Evolutionary conservation across 2,888 invertebrate genomes (phyloP).

Genomic region (Cerceris rybyensis): DNA sequence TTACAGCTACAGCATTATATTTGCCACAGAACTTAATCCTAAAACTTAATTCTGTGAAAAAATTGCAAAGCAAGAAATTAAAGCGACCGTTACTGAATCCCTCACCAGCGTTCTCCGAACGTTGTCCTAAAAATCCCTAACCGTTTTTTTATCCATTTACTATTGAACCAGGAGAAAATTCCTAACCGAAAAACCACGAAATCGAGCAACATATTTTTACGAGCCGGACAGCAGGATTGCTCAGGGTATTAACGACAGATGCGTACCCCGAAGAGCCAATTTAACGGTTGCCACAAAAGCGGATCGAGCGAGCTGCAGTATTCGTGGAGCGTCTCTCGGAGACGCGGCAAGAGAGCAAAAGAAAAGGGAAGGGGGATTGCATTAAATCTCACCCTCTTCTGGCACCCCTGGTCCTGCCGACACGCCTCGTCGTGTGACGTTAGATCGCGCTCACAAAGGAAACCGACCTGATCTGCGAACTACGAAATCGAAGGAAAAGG

Average conservation of each 20-base stretch:
- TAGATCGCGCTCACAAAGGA: conserved; percentile 62
- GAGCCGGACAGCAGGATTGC: conserved; percentile 29
- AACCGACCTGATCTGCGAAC: conserved; percentile 64
- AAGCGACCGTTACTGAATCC: too few relatives aligned
- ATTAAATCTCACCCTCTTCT: conserved; percentile 69
- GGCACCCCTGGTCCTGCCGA: conserved; percentile 52
- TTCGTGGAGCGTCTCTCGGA: conserved; percentile 49
- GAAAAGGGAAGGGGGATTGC: conserved; percentile 22
- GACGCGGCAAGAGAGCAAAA: conserved; percentile 46
- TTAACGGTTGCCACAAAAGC: conserved; percentile 72
- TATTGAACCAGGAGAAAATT: background rate
- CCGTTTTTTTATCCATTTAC: conserved; percentile 27
- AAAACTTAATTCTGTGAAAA: too few relatives aligned
- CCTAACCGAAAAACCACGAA: conserved; percentile 17
- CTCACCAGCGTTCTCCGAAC: too few relatives aligned
- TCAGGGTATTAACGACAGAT: conserved; percentile 68
- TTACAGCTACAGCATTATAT: too few relatives aligned
- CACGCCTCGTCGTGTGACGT: conserved; percentile 51
- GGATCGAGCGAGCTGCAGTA: conserved; percentile 56
- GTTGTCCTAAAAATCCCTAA: background rate
- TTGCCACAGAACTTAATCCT: too few relatives aligned
- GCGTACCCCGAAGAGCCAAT: conserved; percentile 68
- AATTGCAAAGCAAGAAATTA: too few relatives aligned
- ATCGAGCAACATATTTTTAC: conserved; percentile 43
- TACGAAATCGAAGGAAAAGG: conserved; percentile 29